Conservation (phyloP, 2,888 invertebrate species). For the Machimus rusticus region DNA sequence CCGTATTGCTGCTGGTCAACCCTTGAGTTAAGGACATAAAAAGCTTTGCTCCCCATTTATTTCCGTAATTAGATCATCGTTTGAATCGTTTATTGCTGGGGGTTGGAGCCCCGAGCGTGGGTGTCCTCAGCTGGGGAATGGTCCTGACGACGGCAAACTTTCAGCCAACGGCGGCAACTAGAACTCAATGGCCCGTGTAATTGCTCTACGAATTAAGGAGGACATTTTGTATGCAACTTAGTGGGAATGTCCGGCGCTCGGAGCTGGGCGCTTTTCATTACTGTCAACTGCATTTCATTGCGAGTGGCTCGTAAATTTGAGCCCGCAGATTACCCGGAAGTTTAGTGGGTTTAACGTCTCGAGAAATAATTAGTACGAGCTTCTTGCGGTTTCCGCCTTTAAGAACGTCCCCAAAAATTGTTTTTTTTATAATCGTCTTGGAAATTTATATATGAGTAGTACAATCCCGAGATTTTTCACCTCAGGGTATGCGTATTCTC, state of each 20-base stretch:
- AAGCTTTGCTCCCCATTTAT: slow-evolving; percentile 26
- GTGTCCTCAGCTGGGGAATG: background rate
- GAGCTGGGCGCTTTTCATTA: background rate
- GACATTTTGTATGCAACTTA: background rate
- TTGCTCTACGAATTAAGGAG: background rate
- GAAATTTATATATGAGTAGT: too few species aligned
- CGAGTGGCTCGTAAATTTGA: background rate
- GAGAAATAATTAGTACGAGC: background rate
- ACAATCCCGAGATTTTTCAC: too few species aligned
- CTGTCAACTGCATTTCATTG: background rate
- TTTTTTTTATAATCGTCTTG: too few species aligned
- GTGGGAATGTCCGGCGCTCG: background rate
- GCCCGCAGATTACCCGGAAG: background rate
- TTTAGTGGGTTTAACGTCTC: background rate
- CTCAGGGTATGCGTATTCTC: too few species aligned
- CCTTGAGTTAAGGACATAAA: slow-evolving; percentile 16
- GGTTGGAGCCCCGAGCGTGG: background rate
- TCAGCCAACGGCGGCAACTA: background rate
- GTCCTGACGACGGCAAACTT: background rate
- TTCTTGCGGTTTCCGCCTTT: background rate
- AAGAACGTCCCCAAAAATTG: background rate
- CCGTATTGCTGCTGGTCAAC: background rate
- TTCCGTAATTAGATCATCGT: slow-evolving; percentile 24
- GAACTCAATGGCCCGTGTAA: slow-evolving; percentile 5
- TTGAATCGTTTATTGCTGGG: background rate